Evolutionary conservation across 1,140 invertebrate genomes (phyloP).

Genomic region (Zaprionus capensis): DNA sequence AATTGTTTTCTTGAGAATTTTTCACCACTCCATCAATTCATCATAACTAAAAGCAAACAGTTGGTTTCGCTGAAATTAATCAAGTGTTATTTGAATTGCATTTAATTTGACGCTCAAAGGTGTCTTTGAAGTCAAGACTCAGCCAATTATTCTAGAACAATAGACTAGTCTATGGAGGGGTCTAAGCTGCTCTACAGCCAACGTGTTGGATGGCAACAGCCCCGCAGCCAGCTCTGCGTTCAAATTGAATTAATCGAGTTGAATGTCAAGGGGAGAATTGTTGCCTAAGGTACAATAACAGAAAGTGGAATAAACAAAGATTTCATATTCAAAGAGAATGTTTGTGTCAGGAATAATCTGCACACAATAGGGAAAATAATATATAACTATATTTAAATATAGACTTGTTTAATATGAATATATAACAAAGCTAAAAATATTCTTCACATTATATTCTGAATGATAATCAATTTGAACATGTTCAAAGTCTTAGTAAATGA

Average conservation of each 20-base stretch:
- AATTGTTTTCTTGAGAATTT: constrained; percentile 12
- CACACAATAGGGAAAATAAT: too few species aligned
- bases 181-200: background rate
- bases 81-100: background rate
- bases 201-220: background rate
- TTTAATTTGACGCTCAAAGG: background rate
- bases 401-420: too few species aligned
- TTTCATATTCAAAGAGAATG: background rate
- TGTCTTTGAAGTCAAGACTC: background rate
- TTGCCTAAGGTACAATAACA: background rate
- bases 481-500: too few species aligned
- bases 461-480: too few species aligned
- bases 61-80: background rate
- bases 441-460: too few species aligned
- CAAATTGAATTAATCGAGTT: constrained; percentile 4
- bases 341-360: background rate
- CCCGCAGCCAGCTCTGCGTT: background rate
- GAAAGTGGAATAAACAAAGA: background rate
- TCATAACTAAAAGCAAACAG: background rate
- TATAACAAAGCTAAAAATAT: too few species aligned
- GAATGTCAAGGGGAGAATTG: background rate
- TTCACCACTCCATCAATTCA: background rate
- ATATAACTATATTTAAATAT: too few species aligned
- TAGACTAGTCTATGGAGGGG: background rate
- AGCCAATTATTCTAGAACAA: background rate